Conservation (phyloP, 2,797 vertebrate genomes). For the Pitangus sulphuratus region DNA sequence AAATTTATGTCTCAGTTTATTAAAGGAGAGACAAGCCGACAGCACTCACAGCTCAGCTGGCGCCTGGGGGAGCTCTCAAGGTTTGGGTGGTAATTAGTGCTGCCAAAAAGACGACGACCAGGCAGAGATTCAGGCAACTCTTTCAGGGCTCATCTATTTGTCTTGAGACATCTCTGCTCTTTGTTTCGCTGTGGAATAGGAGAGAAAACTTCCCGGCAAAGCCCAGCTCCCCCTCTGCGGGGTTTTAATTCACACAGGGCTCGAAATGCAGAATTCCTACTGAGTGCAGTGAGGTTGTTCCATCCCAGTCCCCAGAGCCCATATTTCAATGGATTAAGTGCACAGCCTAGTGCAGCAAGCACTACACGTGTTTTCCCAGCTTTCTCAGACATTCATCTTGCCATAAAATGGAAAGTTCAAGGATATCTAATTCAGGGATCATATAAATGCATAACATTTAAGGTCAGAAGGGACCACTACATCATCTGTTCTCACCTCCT, state of each 20-base stretch:
- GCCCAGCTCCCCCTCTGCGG: background rate
- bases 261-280: background rate
- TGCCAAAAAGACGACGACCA: background rate
- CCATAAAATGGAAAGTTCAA: conserved; percentile 2
- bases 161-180: background rate
- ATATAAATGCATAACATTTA: background rate
- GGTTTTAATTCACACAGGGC: background rate
- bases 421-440: background rate
- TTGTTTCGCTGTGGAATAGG: background rate
- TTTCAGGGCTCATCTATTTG: background rate
- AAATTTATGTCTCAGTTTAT: background rate
- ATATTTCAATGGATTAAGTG: background rate
- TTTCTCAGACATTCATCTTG: background rate
- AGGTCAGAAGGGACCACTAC: background rate
- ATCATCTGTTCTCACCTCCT: background rate
- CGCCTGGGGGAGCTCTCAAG: background rate
- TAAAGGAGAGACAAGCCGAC: background rate
- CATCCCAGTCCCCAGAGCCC: background rate
- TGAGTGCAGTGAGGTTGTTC: background rate
- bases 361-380: background rate
- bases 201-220: background rate
- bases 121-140: background rate
- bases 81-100: background rate
- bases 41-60: background rate
- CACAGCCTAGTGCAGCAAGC: background rate